phyloP scores from a whole-genome alignment of 1,140 invertebrate genomes.

The Oryctes rhinoceros region DNA sequence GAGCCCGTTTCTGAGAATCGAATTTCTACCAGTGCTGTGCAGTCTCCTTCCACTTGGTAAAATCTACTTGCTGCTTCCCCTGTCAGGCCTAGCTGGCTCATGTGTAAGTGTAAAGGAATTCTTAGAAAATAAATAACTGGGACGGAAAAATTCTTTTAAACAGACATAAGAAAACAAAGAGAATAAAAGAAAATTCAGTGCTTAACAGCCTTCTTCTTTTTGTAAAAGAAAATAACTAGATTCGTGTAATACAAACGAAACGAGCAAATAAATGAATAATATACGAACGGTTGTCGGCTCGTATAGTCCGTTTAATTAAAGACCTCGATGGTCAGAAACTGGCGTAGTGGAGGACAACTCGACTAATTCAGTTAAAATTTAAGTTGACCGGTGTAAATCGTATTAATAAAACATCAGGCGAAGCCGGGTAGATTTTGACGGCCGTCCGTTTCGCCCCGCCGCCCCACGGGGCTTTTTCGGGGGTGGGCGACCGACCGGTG shows the following conservation, averaged over 20 bases:
- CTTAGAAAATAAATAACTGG: no score
- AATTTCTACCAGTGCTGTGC: no score
- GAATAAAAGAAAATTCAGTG: neutral
- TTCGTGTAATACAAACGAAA: neutral
- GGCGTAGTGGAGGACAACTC: constrained; percentile 23
- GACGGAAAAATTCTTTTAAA: no score
- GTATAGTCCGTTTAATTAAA: constrained; percentile 30
- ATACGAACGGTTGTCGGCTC: neutral
- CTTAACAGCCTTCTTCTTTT: neutral
- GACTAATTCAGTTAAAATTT: constrained; percentile 34
- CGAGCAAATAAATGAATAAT: constrained; percentile 20
- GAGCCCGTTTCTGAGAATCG: no score
- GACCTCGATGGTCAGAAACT: constrained; percentile 17
- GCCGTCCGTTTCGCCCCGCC: neutral
- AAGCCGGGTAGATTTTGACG: constrained; percentile 30
- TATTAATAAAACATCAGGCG: constrained; percentile 35
- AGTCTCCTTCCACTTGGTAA: no score
- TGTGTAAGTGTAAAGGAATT: no score
- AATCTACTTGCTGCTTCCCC: no score
- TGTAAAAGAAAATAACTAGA: neutral
- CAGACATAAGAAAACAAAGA: no score
- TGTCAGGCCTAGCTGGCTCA: no score
- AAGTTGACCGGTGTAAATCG: constrained; percentile 35
- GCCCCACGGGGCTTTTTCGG: neutral
- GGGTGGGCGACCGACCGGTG: neutral